A percentile compares a stretch with the other conserved stretches of the same genome.
phyloP scores from a whole-genome alignment of 2,797 vertebrate genomes.

The Arrhamphus sclerolepis region DNA sequence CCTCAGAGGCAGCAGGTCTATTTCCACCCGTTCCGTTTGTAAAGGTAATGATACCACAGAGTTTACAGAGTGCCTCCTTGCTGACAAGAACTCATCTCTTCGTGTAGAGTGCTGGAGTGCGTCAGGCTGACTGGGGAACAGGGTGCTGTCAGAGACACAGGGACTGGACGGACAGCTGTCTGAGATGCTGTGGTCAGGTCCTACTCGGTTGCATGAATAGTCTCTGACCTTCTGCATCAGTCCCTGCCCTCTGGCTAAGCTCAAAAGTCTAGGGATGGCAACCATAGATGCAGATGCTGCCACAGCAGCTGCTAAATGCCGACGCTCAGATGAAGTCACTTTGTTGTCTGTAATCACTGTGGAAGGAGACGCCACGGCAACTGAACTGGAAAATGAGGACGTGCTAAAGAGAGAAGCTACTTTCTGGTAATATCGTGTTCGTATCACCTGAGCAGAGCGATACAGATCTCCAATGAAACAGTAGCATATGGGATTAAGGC shows the following conservation, averaged over 20 bases:
- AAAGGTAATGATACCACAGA: slow-evolving; percentile 46
- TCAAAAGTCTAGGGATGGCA: slow-evolving; percentile 75
- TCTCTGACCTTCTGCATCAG: slow-evolving; percentile 53
- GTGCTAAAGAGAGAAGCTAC: slow-evolving; percentile 75
- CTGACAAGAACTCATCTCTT: slow-evolving; percentile 27
- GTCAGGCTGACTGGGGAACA: slow-evolving; percentile 60
- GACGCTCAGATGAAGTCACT: slow-evolving; percentile 22
- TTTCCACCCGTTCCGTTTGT: slow-evolving; percentile 39
- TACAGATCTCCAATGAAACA: slow-evolving; percentile 92
- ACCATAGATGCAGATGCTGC: slow-evolving; percentile 64
- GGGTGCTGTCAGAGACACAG: slow-evolving; percentile 50
- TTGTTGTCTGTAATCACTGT: slow-evolving; percentile 34
- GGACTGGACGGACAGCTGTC: slow-evolving; percentile 67
- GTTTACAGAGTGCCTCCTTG: slow-evolving; percentile 59
- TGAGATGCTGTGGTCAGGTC: slow-evolving; percentile 70
- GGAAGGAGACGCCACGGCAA: slow-evolving; percentile 20
- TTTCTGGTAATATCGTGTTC: slow-evolving; percentile 87
- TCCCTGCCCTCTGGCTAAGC: slow-evolving; percentile 64
- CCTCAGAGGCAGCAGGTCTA: slow-evolving; percentile 53
- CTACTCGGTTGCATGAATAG: slow-evolving; percentile 46
- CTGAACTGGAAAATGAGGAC: slow-evolving; percentile 65
- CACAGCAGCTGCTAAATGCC: slow-evolving; percentile 52
- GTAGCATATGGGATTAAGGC: slow-evolving; percentile 93
- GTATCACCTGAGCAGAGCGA: slow-evolving; percentile 88
- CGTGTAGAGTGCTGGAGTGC: slow-evolving; percentile 43